Base-by-base conservation (phyloP, 2,888 invertebrate genomes). In the Limnephilus lunatus region DNA sequence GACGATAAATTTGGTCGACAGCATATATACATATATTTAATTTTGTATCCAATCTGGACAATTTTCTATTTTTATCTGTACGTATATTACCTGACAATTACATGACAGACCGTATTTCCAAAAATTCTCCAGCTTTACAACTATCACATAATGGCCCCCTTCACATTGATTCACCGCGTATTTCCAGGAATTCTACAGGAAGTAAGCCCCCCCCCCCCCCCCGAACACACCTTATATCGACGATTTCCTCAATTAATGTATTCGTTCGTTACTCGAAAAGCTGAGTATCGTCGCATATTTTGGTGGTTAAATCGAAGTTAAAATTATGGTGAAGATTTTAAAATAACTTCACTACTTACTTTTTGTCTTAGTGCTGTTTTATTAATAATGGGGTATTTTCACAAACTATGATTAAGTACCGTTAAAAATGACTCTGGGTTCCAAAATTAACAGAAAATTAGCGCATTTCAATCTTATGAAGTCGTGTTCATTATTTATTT, bases 121-220 rank as follows among this genome's bases (percentile, higher is more conserved):
- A 68, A 68, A 68, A 68, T 19, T 25, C 68, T 68, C 68, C 25
- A 68, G 68, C 25, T 68, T 68, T 68, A 25, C 19, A 68, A 68
- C 68, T 68, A 25, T 25, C 68, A 25, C 25, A 68, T 68, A 68
- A 68, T 68, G 68, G 25, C 7, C 25, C 32, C 19, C 35, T 35
- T 83, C 19, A 15, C 19, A 35, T 83, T 83, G 83, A 83, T 83
- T 83, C 35, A 25, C 83, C 83, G 83, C 32, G 32, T 83, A 83
- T 35, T 83, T 83, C 83, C 83, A 35, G 83, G 30, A 83, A 83
- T 82, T 32, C 25, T 83, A 83, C 83, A 83, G 83, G 83, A 83
- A 83, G 32, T 83, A 35, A 32, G 32, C 83, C 25, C 81, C 35
- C 30, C 31, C 35, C n/a, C n/a, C n/a, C 81, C 31, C 35, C 30